Conservation (phyloP, 2,797 vertebrate genomes). For the Scomberomorus guttatus region DNA sequence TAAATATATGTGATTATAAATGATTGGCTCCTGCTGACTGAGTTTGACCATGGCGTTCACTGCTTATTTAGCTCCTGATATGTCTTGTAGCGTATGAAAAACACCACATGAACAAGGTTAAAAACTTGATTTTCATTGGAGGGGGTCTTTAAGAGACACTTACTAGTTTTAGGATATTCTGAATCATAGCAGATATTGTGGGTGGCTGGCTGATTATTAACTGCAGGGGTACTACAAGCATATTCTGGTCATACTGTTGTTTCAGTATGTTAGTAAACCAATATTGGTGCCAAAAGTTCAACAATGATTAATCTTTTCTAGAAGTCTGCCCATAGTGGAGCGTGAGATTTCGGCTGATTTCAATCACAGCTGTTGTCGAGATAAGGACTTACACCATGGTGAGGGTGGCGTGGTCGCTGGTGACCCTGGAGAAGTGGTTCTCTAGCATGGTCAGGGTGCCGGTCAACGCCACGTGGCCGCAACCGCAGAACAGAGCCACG, state of each 20-base stretch:
- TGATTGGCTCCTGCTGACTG: too few relatives aligned
- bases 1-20: too few relatives aligned
- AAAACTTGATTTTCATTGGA: too few relatives aligned
- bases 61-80: too few relatives aligned
- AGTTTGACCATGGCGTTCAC: too few relatives aligned
- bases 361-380: not conserved
- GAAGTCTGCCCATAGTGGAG: not conserved
- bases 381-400: slow-evolving; percentile 89
- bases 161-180: not conserved
- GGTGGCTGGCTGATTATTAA: slow-evolving; percentile 25
- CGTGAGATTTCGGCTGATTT: not conserved
- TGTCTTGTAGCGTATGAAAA: too few relatives aligned
- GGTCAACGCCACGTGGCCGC: slow-evolving; percentile 95
- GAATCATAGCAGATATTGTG: slow-evolving; percentile 1
- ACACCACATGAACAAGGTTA: too few relatives aligned
- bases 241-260: not conserved
- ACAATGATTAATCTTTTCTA: slow-evolving; percentile 25
- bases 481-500: slow-evolving; percentile 97
- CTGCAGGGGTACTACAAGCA: not conserved
- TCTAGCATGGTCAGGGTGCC: slow-evolving; percentile 95
- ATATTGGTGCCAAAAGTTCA: slow-evolving; percentile 5
- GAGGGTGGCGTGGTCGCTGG: slow-evolving; percentile 92
- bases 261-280: not conserved
- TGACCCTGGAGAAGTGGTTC: slow-evolving; percentile 93
- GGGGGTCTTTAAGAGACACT: not conserved